Percentiles rank a stretch among this genome's conserved stretches.
Conservation (phyloP, 2,888 invertebrate species). For the Chouioia cunea region DNA sequence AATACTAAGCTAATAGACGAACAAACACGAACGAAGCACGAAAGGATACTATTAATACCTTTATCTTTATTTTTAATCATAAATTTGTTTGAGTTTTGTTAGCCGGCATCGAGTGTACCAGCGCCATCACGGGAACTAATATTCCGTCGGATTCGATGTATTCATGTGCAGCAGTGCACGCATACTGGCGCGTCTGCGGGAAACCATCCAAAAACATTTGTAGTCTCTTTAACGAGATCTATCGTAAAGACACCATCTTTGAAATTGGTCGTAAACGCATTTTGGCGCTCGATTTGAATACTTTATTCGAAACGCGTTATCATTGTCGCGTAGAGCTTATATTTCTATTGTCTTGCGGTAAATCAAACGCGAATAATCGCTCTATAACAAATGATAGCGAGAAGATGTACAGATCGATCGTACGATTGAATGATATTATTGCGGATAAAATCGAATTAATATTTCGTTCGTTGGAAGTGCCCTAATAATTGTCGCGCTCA, state of each 20-base stretch:
- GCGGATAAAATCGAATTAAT: too few species aligned
- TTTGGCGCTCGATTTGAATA: too few species aligned
- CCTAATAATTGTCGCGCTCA: too few species aligned
- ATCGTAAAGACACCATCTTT: conserved; percentile 20
- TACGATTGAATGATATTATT: too few species aligned
- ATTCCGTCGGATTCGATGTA: conserved; percentile 11
- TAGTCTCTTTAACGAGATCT: not conserved
- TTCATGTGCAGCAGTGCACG: conserved; percentile 38
- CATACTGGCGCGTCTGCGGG: conserved; percentile 28
- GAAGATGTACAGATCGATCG: too few species aligned
- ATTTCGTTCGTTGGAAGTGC: too few species aligned
- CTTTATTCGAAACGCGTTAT: not conserved
- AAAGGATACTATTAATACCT: conserved; percentile 19
- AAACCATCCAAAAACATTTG: conserved; percentile 1
- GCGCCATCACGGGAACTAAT: conserved; percentile 41
- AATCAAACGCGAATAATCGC: too few species aligned
- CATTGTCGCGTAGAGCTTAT: too few species aligned
- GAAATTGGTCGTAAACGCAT: not conserved
- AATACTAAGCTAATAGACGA: too few species aligned
- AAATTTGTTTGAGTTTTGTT: conserved; percentile 28
- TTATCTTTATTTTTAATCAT: conserved; percentile 26
- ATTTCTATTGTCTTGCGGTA: too few species aligned
- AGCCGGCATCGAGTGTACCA: conserved; percentile 38
- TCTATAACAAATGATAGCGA: too few species aligned
- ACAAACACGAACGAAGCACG: not conserved